Evolutionary conservation across 2,113 vertebrate genomes (phyloP), one percentile per base, ranked within the genome.

Genomic region (Haemorhous mexicanus): DNA sequence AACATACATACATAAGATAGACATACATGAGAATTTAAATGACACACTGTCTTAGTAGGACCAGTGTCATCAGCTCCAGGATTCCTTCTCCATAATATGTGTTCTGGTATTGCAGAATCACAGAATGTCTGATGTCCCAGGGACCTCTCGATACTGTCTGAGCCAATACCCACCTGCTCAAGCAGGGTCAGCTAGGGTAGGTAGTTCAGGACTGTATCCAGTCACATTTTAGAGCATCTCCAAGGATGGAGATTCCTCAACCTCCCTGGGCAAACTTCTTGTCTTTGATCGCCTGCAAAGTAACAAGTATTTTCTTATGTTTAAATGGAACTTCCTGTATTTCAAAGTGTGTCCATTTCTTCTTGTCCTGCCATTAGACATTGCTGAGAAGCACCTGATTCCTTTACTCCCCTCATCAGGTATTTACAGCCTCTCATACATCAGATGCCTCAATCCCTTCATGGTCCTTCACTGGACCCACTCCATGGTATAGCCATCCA

Each of bases 71-170:
- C 64, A 84, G 47, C 52, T 69, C 15, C 61, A 78, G 39, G 6
- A 47, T 47, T 32, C 22, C 32, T 39, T 6, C 1, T 11, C 18
- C 1, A 0, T 44, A 28, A 24, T 11, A 20, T 3, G 3, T 44
- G 16, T 46, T 49, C 28, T 1, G 2, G 7, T 41, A 19, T 17
- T 0, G 0, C 32, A 47, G 80, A 73, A 76, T 27, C n/a, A 47
- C 17, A 27, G 37, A 33, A 70, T 7, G 12, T 43, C 41, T 74
- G 55, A 52, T 44, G 39, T 50, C 8, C 10, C 3, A 2, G 21
- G 19, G 53, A 41, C 11, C 27, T 56, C 49, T 47, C 3, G 0
- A 78, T 20, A 46, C 11, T 1, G 0, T 4, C 26, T 64, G 16
- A 37, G 49, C 39, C 62, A 67, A 26, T 16, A 18, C 4, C 6